Evolutionary conservation across 1,140 invertebrate species (phyloP).

Genomic region (Sipha flava): DNA sequence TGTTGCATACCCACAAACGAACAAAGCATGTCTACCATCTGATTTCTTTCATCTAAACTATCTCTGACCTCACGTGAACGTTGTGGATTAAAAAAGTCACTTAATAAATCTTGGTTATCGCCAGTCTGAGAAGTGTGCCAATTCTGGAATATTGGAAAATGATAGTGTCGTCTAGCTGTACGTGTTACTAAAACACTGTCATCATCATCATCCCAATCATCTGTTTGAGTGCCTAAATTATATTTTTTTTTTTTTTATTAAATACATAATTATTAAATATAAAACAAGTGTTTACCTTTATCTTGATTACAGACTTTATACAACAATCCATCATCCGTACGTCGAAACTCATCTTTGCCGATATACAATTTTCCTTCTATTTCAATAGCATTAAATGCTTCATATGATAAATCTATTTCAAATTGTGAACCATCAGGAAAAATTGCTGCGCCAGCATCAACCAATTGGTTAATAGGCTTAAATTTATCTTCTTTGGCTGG

Average conservation of each 20-base stretch:
- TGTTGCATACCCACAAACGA: conserved; percentile 9
- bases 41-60: background rate
- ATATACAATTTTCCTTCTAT: conserved; percentile 26
- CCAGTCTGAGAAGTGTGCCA: conserved; percentile 12
- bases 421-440: conserved; percentile 27
- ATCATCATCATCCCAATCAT: background rate
- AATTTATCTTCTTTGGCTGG: conserved; percentile 27
- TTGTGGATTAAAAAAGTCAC: conserved; percentile 9
- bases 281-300: conserved; percentile 15
- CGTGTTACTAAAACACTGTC: conserved; percentile 1
- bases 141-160: conserved; percentile 26
- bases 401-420: conserved; percentile 27
- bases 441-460: conserved; percentile 22
- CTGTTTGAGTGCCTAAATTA: conserved; percentile 21
- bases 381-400: conserved; percentile 22
- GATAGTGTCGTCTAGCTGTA: conserved; percentile 18
- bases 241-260: background rate
- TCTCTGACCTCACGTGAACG: background rate
- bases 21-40: conserved; percentile 24
- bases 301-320: conserved; percentile 29
- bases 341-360: conserved; percentile 26
- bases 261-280: background rate
- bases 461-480: conserved; percentile 24
- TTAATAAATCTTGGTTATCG: conserved; percentile 7
- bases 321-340: conserved; percentile 21